Base-by-base conservation (phyloP, 1,140 invertebrate genomes). In the Sitobion miscanthi region DNA sequence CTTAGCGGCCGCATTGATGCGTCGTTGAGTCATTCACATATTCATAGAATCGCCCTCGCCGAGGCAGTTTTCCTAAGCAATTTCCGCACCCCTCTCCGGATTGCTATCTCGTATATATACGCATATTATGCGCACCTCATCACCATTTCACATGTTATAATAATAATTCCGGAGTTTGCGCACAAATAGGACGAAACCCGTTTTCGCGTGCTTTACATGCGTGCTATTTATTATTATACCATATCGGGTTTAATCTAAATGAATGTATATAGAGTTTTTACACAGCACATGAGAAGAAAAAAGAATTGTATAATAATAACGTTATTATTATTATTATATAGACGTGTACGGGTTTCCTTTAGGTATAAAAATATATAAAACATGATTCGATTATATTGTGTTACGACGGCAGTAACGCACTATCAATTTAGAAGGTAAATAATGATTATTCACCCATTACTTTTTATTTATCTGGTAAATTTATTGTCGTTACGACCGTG, bases 391-490 rank as follows among this genome's bases (percentile, higher is more conserved):
- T 89, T 54, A 89, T 25, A 89, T 89, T 42, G 25, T 38, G 52
- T 42, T 62, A 42, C 38, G 42, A 90, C 54, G 21, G 38, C 23
- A 17, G 23, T 30, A 62, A 57, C 35, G 38, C 42, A 38, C 54
- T 90, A 90, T 90, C 89, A 90, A 90, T 90, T 90, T 69, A 42
- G 17, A 54, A 54, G 87, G 87, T 57, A 57, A 69, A 62, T 21
- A 69, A 90, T 90, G 89, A 90, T 90, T 90, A 90, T 90, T 90
- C 45, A 69, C 54, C 89, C 89, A 69, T 90, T 90, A 69, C 89
- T 90, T 90, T 90, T 90, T 90, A 90, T 90, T 90, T 38, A 90
- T 90, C 89, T 69, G 89, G 89, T 90, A 45, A 90, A 90, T 90
- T 90, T 90, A 90, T 90, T 45, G 57, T 45, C 89, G 89, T 90